phyloP scores from a whole-genome alignment of 2,113 vertebrate species.

The Tragelaphus imberbis region DNA sequence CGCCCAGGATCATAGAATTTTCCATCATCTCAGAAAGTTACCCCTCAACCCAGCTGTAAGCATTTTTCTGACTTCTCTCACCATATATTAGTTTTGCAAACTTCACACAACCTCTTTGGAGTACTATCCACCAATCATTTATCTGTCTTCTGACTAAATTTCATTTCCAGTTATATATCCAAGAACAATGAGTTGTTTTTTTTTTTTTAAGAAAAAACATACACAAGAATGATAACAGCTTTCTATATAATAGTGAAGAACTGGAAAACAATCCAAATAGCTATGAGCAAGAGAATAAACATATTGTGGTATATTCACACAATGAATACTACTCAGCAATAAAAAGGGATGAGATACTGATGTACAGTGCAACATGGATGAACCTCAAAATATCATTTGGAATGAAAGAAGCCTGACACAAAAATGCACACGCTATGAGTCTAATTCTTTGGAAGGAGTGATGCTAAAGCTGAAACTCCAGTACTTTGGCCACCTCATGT shows the following conservation, averaged over 20 bases:
- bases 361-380: neutral
- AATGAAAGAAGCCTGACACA: neutral
- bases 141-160: neutral
- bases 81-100: neutral
- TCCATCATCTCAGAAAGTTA: neutral
- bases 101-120: neutral
- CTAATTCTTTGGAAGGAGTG: neutral
- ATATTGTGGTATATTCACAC: neutral
- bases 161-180: neutral
- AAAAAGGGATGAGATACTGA: neutral
- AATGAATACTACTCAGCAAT: neutral
- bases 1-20: neutral
- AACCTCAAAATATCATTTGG: neutral
- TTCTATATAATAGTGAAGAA: neutral
- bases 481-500: too few relatives aligned
- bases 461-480: too few relatives aligned
- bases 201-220: neutral
- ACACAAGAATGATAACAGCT: neutral
- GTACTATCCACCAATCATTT: neutral
- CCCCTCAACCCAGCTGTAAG: neutral
- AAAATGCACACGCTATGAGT: neutral
- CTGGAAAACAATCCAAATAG: neutral
- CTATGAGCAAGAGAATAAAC: neutral
- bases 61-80: neutral
- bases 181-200: neutral